Conservation (phyloP, 1,140 invertebrate species). For the Chrysopa pallens region DNA sequence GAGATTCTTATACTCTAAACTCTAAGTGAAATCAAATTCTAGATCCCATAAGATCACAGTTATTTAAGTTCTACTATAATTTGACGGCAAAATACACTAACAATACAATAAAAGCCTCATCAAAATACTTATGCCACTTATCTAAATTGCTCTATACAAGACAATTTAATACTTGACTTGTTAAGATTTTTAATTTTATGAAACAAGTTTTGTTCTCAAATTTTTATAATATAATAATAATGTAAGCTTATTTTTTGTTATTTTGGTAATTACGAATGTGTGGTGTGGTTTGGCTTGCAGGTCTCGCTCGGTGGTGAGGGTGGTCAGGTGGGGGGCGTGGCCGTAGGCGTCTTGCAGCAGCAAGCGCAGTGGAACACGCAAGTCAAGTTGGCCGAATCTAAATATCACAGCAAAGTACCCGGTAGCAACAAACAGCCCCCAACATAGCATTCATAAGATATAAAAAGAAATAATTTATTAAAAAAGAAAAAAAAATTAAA, state of each 20-base stretch:
- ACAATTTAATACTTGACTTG: no score
- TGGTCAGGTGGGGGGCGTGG: slow-evolving; percentile 3
- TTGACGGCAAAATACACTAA: no score
- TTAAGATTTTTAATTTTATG: no score
- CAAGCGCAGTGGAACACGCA: background rate
- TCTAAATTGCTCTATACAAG: no score
- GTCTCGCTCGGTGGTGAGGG: slow-evolving; percentile 19
- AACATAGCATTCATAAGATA: background rate
- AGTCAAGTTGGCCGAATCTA: slow-evolving; percentile 22
- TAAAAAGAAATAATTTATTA: background rate
- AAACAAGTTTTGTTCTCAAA: no score
- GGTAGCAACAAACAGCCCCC: background rate
- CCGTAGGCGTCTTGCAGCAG: background rate
- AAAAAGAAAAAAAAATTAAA: background rate
- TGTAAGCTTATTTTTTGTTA: background rate
- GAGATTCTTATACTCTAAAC: no score
- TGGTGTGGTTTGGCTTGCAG: slow-evolving; percentile 23
- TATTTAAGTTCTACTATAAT: no score
- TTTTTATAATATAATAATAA: no score
- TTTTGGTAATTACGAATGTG: slow-evolving; percentile 3
- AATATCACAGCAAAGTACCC: slow-evolving; percentile 11
- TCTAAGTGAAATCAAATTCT: no score
- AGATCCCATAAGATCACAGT: no score
- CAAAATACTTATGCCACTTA: no score
- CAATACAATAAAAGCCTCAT: no score